Conservation (phyloP, 2,888 invertebrate species). For the Gerosis bhagava region DNA sequence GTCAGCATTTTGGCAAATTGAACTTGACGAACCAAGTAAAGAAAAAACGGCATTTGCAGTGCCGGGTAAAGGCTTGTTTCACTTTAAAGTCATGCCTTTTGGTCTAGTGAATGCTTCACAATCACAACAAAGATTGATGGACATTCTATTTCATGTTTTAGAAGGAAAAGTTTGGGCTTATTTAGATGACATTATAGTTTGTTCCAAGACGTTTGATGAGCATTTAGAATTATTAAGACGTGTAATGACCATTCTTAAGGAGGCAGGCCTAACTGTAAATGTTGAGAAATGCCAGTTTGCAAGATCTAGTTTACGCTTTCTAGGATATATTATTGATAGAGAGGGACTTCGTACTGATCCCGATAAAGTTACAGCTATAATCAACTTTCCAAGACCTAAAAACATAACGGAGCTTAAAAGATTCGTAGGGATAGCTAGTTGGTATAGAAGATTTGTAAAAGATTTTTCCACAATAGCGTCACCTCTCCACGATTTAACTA, state of each 20-base stretch:
- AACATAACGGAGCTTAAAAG: not conserved
- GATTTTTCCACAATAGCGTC: slow-evolving; percentile 36
- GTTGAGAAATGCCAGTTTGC: slow-evolving; percentile 1
- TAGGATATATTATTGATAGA: slow-evolving; percentile 4
- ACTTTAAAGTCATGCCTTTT: slow-evolving; percentile 6
- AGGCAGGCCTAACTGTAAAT: not conserved
- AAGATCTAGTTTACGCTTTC: not conserved
- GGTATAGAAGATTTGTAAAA: slow-evolving; percentile 27
- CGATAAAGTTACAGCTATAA: not conserved
- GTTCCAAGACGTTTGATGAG: slow-evolving; percentile 4
- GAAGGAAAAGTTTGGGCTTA: not conserved
- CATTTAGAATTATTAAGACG: not conserved
- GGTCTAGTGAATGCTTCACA: not conserved
- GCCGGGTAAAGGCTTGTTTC: slow-evolving; percentile 1
- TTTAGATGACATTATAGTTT: not conserved
- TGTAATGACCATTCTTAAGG: too few relatives aligned
- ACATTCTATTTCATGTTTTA: not conserved
- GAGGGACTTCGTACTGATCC: slow-evolving; percentile 1
- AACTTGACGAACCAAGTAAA: not conserved
- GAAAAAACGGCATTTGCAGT: slow-evolving; percentile 25
- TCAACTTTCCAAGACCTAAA: not conserved
- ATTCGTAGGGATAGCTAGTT: not conserved
- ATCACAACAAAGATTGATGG: not conserved
- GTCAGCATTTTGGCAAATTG: slow-evolving; percentile 18
- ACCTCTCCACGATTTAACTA: too few relatives aligned